Conservation (phyloP, 2,888 invertebrate genomes). For the Tromatobia lineatoria region DNA sequence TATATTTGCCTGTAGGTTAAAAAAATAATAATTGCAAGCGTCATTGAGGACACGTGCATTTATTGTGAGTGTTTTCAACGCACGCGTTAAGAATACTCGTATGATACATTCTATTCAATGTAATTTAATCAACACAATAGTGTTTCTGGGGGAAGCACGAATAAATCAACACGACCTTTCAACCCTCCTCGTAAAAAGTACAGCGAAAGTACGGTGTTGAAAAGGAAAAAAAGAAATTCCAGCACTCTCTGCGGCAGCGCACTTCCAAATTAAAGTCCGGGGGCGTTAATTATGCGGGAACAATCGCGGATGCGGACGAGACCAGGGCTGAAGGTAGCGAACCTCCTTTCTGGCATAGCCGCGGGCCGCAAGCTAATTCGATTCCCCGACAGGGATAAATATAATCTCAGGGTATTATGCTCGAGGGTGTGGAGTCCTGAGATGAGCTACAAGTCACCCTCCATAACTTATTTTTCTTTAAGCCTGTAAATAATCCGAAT, state of each 20-base stretch:
- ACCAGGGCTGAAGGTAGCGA: conserved; percentile 21
- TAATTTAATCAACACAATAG: conserved; percentile 22
- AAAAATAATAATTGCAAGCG: background rate
- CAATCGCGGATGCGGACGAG: conserved; percentile 54
- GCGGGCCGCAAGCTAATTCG: conserved; percentile 59
- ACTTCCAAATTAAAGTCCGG: conserved; percentile 53
- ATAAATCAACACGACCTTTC: conserved; percentile 29
- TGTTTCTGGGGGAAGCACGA: background rate
- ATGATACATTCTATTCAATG: conserved; percentile 29
- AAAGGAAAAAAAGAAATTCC: conserved; percentile 26
- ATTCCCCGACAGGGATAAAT: conserved; percentile 65
- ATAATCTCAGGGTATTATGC: conserved; percentile 59
- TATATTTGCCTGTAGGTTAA: background rate
- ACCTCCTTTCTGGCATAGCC: conserved; percentile 15
- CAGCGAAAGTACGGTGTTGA: conserved; percentile 23
- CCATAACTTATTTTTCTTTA: conserved; percentile 20
- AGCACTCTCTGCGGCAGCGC: conserved; percentile 13
- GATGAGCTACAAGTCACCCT: conserved; percentile 39
- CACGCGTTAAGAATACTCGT: background rate
- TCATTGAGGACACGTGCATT: background rate
- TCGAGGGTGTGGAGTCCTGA: conserved; percentile 29
- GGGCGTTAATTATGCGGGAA: conserved; percentile 67
- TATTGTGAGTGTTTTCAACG: background rate
- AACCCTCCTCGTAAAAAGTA: conserved; percentile 18
- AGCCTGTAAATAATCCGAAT: conserved; percentile 16